Conservation (phyloP, 35 echinoderm and acorn worm species). For the Anneissia japonica region DNA sequence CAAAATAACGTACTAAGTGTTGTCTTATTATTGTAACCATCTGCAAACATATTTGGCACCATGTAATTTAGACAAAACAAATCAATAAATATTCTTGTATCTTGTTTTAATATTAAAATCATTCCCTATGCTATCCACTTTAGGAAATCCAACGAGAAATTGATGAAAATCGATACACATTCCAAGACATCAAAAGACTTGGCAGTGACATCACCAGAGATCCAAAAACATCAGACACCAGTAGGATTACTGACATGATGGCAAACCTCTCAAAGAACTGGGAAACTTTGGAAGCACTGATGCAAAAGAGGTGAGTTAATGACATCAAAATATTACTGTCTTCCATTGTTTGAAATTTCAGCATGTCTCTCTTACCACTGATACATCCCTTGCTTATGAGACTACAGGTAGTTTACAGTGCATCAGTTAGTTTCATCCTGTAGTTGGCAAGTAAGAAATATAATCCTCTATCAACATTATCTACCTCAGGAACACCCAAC, state of each 20-base stretch:
- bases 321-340: no score
- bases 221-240: slow-evolving; percentile 69
- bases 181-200: slow-evolving; percentile 92
- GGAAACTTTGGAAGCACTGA: slow-evolving; percentile 65
- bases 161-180: slow-evolving; percentile 79
- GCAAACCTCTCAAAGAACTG: slow-evolving; percentile 94
- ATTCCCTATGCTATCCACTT: neutral
- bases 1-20: no score
- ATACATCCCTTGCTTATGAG: no score
- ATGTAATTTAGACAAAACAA: no score
- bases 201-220: slow-evolving; percentile 80
- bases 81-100: no score
- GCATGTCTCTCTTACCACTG: no score
- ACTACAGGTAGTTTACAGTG: no score
- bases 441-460: neutral
- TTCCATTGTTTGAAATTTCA: no score
- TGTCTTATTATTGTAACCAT: no score
- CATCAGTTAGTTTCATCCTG: no score
- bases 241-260: slow-evolving; percentile 69
- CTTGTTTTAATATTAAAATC: neutral
- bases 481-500: slow-evolving; percentile 60
- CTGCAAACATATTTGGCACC: no score
- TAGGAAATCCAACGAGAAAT: slow-evolving; percentile 85
- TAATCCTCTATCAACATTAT: neutral
- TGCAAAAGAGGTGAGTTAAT: slow-evolving; percentile 73